phyloP scores from a whole-genome alignment of 2,797 vertebrate genomes.

The Distichodus sexfasciatus region DNA sequence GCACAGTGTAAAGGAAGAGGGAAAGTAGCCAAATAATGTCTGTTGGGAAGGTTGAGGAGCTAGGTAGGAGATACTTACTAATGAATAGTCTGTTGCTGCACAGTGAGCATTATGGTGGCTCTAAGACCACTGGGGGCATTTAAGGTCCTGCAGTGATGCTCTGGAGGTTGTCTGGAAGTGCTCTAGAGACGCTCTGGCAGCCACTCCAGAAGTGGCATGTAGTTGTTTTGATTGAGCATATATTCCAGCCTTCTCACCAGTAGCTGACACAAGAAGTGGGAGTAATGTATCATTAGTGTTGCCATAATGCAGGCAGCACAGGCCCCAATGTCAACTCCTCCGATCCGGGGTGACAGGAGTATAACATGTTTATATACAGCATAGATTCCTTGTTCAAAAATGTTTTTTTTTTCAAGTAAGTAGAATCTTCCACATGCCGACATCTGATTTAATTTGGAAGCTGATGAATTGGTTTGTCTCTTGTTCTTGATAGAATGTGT shows the following conservation, averaged over 20 bases:
- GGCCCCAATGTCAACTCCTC: neutral
- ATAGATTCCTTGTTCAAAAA: constrained; percentile 13
- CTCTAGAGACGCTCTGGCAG: neutral
- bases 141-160: constrained; percentile 20
- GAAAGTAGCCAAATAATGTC: constrained; percentile 19
- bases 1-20: constrained; percentile 37
- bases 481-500: no score
- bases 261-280: constrained; percentile 28
- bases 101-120: constrained; percentile 35
- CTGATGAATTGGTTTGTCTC: no score
- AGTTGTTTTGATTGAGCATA: neutral
- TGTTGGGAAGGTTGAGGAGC: constrained; percentile 61
- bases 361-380: constrained; percentile 23
- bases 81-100: constrained; percentile 62
- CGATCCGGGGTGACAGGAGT: constrained; percentile 30
- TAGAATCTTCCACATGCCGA: no score
- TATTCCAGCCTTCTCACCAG: constrained; percentile 8
- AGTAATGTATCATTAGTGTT: constrained; percentile 38
- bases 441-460: no score
- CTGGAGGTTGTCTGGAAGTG: constrained; percentile 22
- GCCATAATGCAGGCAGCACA: constrained; percentile 27
- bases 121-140: constrained; percentile 28
- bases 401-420: no score
- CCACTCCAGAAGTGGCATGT: constrained; percentile 5
- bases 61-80: constrained; percentile 64